Conservation (phyloP, 2,797 vertebrate genomes). For the Myotis pilosus region DNA sequence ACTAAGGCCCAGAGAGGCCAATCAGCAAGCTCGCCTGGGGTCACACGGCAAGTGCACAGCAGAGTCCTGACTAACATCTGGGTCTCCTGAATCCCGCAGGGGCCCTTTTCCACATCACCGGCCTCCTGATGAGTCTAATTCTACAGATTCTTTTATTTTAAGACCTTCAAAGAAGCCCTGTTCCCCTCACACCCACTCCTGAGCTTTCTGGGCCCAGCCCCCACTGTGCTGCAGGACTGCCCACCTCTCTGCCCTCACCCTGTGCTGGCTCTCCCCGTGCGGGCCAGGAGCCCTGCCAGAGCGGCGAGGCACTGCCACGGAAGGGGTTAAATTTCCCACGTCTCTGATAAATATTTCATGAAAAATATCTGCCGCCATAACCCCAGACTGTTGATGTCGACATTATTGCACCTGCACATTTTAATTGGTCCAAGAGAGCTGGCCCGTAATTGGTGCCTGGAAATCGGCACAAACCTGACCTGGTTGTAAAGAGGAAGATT, state of each 20-base stretch:
- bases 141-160: background rate
- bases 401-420: constrained; percentile 70
- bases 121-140: background rate
- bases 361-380: constrained; percentile 58
- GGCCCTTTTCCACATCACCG: background rate
- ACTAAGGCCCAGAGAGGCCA: background rate
- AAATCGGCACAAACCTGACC: constrained; percentile 54
- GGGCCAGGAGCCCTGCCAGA: background rate
- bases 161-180: background rate
- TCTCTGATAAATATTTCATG: constrained; percentile 74
- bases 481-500: constrained; percentile 42
- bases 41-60: background rate
- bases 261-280: background rate
- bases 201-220: background rate
- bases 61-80: background rate
- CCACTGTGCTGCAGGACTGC: no score
- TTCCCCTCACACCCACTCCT: background rate
- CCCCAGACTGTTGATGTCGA: constrained; percentile 60
- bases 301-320: fast-evolving
- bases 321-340: constrained; percentile 50
- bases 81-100: background rate
- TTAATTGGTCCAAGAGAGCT: constrained; percentile 65
- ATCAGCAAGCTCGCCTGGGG: background rate
- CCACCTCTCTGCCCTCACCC: background rate
- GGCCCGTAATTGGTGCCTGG: constrained; percentile 60